Percentiles rank a stretch among this genome's conserved stretches.
These are phyloP conservation scores for Euborellia annulipes DNA, from an alignment of 1,140 invertebrate genomes.

Conservation along the genomic window DNA sequence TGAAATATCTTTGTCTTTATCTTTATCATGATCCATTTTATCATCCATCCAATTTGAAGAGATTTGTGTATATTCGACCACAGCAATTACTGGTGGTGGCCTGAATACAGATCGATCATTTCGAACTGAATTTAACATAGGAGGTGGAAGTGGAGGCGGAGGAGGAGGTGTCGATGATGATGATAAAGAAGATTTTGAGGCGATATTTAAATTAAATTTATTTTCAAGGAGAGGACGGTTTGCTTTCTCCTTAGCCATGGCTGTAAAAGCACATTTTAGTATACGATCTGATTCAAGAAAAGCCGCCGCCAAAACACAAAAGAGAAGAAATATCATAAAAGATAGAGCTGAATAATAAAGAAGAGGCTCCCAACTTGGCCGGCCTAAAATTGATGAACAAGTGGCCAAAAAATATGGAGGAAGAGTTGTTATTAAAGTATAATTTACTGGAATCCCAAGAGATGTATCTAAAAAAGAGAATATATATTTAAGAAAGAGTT, in stretches of 20 bases:
- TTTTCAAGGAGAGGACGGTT: not conserved
- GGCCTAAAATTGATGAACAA: slow-evolving; percentile 52
- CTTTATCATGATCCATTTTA: slow-evolving; percentile 19
- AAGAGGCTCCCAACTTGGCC: slow-evolving; percentile 64
- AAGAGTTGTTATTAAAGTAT: slow-evolving; percentile 61
- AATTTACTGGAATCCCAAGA: slow-evolving; percentile 42
- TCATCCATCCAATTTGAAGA: slow-evolving; percentile 17
- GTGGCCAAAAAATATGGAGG: slow-evolving; percentile 55
- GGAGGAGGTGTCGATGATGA: too few relatives aligned
- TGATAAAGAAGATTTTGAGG: too few relatives aligned
- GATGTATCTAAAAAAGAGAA: slow-evolving; percentile 39
- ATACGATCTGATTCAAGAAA: slow-evolving; percentile 62
- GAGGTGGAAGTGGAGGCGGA: too few relatives aligned
- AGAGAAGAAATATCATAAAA: slow-evolving; percentile 43
- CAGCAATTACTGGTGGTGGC: too few relatives aligned
- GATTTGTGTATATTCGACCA: too few relatives aligned
- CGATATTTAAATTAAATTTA: not conserved
- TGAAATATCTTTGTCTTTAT: slow-evolving; percentile 14
- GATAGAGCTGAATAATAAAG: slow-evolving; percentile 51
- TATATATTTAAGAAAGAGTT: too few relatives aligned
- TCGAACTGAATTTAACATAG: too few relatives aligned
- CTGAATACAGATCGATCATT: too few relatives aligned
- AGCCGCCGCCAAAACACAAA: slow-evolving; percentile 49
- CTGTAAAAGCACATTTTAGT: slow-evolving; percentile 35
- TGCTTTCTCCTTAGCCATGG: slow-evolving; percentile 29